Base-by-base conservation (phyloP, 1,140 invertebrate genomes). In the Geopemphigus sp. region DNA sequence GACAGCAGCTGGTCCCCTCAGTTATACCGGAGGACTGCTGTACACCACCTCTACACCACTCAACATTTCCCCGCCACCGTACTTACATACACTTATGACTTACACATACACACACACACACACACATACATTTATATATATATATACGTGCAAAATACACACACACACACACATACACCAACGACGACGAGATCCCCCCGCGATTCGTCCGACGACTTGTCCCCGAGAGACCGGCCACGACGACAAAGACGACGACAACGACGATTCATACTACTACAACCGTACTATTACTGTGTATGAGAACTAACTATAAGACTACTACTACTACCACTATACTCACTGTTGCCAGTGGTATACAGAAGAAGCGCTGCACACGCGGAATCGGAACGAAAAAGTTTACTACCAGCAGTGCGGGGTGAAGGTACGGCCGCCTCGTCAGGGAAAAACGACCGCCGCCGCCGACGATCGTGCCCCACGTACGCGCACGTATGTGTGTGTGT, bases 1-100 rank as follows among this genome's bases (percentile, higher is more conserved):
- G 57, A 78, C 74, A 78, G 74, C 74, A 78, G 74, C 74, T 78
- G 74, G 74, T 78, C 74, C 57, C 56, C 39, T 22, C 74, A 61
- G 57, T 63, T 29, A 29, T 61, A 19, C 56, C 54, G 24, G 57
- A 78, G 54, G 59, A 8, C n/a, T 19, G 6, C 8, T 15, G 15
- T 32, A n/a, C 57, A 12, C 39, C 39, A 17, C 5, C 56, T 22
- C 12, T n/a, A 10, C 66, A 68, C 39, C 5, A 39, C 63, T 14
- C 32, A 8, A 39, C 32, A 32, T 66, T 32, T 64, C 19, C 8
- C 11, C 29, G n/a, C n/a, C n/a, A n/a, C n/a, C 61, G 29, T 32
- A 11, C 1, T 15, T 19, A 19, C 26, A n/a, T n/a, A n/a, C n/a
- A n/a, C n/a, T n/a, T n/a, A n/a, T n/a, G n/a, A 11, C 26, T 15